A percentile compares a stretch with the other conserved stretches of the same genome.
phyloP scores from a whole-genome alignment of 2,888 invertebrate genomes.

The Mythimna loreyi region DNA sequence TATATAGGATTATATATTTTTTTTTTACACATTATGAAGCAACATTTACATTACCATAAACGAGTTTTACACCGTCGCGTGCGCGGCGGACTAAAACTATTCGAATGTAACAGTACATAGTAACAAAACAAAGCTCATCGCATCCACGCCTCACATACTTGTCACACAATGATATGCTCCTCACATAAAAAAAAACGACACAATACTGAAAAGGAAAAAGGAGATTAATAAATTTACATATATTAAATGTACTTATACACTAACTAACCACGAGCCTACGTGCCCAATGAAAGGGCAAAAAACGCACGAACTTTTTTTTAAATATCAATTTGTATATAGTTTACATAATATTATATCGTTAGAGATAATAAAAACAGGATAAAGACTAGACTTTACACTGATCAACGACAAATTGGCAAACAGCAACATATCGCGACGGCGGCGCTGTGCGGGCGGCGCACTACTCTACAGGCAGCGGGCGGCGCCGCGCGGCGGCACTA shows the following conservation, averaged over 20 bases:
- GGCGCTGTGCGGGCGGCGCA: slow-evolving; percentile 72
- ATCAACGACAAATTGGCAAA: slow-evolving; percentile 89
- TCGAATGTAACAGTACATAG: slow-evolving; percentile 90
- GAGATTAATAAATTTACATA: slow-evolving; percentile 89
- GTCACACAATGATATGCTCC: slow-evolving; percentile 76
- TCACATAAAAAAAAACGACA: slow-evolving; percentile 86
- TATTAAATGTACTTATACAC: slow-evolving; percentile 88
- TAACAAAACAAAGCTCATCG: slow-evolving; percentile 82
- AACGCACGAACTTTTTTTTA: slow-evolving; percentile 83
- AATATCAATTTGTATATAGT: slow-evolving; percentile 89
- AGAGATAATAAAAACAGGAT: slow-evolving; percentile 89
- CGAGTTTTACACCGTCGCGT: slow-evolving; percentile 82
- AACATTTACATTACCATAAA: slow-evolving; percentile 90
- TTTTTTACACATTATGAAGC: slow-evolving; percentile 90
- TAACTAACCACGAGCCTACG: slow-evolving; percentile 89
- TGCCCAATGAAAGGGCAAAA: slow-evolving; percentile 79
- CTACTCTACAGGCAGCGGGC: slow-evolving; percentile 12
- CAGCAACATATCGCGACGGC: slow-evolving; percentile 83
- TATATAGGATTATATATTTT: slow-evolving; percentile 90
- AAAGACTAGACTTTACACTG: slow-evolving; percentile 91
- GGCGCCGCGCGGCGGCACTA: too few species aligned
- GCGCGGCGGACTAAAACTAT: slow-evolving; percentile 83
- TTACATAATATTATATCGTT: slow-evolving; percentile 85
- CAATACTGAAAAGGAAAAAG: slow-evolving; percentile 90
- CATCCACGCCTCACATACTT: slow-evolving; percentile 66